Conservation (phyloP, 2,888 invertebrate species). For the Caenorhabditis angaria region DNA sequence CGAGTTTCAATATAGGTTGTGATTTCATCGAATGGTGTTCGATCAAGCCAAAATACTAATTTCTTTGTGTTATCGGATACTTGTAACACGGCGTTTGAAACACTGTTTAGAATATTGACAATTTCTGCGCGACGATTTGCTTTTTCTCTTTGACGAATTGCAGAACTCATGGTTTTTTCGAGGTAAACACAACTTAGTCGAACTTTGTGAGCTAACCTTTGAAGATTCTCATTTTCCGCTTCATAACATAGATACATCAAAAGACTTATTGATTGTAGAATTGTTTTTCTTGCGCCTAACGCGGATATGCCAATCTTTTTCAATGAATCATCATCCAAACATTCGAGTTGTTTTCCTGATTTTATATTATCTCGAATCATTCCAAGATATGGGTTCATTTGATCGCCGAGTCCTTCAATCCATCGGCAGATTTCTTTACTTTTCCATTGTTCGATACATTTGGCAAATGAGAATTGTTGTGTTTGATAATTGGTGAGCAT, state of each 20-base stretch:
- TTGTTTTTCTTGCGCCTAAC: conserved; percentile 91
- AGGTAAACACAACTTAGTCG: conserved; percentile 78
- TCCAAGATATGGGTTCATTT: conserved; percentile 50
- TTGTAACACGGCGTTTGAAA: conserved; percentile 78
- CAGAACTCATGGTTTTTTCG: conserved; percentile 34
- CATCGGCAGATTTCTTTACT: conserved; percentile 52
- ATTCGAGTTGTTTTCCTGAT: conserved; percentile 82
- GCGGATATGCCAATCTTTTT: conserved; percentile 85
- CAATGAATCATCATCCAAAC: conserved; percentile 87
- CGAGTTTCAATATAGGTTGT: conserved; percentile 80
- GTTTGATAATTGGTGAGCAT: conserved; percentile 43
- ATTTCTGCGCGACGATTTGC: conserved; percentile 42
- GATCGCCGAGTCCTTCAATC: conserved; percentile 57
- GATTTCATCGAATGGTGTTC: conserved; percentile 77
- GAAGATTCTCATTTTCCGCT: conserved; percentile 88
- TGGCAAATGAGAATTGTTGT: conserved; percentile 35
- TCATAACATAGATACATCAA: conserved; percentile 90
- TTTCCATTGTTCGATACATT: conserved; percentile 51
- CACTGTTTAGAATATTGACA: conserved; percentile 51
- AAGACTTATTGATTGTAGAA: conserved; percentile 90
- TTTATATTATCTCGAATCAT: conserved; percentile 47
- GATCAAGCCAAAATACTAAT: conserved; percentile 89
- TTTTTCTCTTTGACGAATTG: conserved; percentile 42
- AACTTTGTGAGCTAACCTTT: conserved; percentile 85
- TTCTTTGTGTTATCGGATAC: conserved; percentile 86